phyloP scores from a whole-genome alignment of 2,113 vertebrate species.

The Pyxicephalus adspersus region DNA sequence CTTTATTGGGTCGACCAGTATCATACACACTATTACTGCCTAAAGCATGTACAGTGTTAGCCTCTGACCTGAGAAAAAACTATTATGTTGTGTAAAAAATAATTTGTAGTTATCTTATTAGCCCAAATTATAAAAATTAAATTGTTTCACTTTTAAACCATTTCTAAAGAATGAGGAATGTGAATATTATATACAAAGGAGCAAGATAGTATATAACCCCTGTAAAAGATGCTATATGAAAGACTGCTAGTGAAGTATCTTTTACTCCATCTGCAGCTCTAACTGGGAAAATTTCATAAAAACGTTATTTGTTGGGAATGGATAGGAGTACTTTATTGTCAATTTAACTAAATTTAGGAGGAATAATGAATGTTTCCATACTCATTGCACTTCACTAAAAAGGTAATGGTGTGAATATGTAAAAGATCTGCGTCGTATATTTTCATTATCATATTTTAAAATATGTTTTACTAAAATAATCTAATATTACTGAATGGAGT shows the following conservation, averaged over 20 bases:
- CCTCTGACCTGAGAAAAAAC: too few species aligned
- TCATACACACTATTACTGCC: too few species aligned
- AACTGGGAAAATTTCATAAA: neutral
- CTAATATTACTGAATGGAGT: conserved; percentile 22
- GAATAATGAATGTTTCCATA: conserved; percentile 40
- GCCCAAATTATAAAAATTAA: too few species aligned
- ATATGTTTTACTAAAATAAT: conserved; percentile 24
- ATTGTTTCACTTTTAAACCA: too few species aligned
- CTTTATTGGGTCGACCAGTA: too few species aligned
- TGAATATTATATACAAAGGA: neutral
- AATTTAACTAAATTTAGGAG: conserved; percentile 33
- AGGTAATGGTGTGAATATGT: conserved; percentile 50
- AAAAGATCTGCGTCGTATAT: conserved; percentile 47
- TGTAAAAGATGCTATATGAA: neutral
- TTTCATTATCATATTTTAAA: conserved; percentile 51
- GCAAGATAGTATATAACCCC: neutral
- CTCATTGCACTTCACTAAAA: conserved; percentile 51
- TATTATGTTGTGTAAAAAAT: too few species aligned
- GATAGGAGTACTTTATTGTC: conserved; percentile 43
- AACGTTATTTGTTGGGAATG: conserved; percentile 26
- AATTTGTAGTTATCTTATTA: too few species aligned
- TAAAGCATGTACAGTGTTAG: too few species aligned
- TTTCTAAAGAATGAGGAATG: neutral
- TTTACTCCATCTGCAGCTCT: neutral
- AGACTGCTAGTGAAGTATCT: neutral